These are phyloP conservation scores for Nomada lathburiana DNA, from an alignment of 2,888 invertebrate species.

Conservation along the genomic window DNA sequence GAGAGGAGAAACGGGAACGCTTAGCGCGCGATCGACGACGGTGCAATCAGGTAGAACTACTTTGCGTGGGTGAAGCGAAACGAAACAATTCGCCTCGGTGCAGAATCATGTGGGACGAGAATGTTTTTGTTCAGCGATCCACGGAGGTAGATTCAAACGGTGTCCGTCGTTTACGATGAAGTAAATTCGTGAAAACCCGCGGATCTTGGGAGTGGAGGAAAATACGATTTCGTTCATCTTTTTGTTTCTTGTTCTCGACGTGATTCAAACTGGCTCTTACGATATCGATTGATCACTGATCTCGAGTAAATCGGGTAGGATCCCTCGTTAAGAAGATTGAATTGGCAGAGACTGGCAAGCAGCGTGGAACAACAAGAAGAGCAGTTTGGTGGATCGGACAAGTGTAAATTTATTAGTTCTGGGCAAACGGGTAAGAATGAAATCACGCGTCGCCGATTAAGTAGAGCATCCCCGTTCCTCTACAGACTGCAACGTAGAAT, in stretches of 20 bases:
- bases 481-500: conserved; percentile 15
- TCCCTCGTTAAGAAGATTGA: not conserved
- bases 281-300: not conserved
- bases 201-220: not conserved
- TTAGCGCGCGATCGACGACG: conserved; percentile 20
- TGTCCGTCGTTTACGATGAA: not conserved
- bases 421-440: conserved; percentile 10
- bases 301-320: not conserved
- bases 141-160: not conserved
- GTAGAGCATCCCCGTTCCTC: conserved; percentile 28
- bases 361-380: not conserved
- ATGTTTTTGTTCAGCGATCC: not conserved
- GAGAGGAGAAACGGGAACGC: not conserved
- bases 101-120: not conserved
- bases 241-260: no score
- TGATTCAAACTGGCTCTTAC: not conserved
- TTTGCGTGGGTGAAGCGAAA: conserved; percentile 26
- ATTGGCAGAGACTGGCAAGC: not conserved
- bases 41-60: conserved; percentile 44
- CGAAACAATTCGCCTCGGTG: not conserved
- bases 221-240: no score
- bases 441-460: conserved; percentile 30
- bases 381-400: not conserved
- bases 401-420: conserved; percentile 6
- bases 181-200: not conserved